phyloP scores from a whole-genome alignment of 2,797 vertebrate genomes.

The Schizopygopsis malacanthus region DNA sequence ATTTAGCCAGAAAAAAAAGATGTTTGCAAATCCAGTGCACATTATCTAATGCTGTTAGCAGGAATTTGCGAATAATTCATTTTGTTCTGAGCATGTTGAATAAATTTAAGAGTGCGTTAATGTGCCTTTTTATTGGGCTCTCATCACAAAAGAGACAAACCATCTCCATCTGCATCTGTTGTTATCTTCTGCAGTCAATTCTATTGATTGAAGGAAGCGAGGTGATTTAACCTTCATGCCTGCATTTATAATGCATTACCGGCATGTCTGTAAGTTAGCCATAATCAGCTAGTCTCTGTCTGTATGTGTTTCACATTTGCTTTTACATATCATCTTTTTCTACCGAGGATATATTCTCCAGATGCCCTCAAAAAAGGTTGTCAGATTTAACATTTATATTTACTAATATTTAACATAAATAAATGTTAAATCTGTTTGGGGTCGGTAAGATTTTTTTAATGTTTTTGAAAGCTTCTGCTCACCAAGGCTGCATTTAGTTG shows the following conservation, averaged over 20 bases:
- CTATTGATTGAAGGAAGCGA: conserved; percentile 25
- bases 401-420: too few species aligned
- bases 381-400: too few species aligned
- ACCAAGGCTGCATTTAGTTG: too few species aligned
- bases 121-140: neutral
- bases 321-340: neutral
- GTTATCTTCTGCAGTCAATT: conserved; percentile 11
- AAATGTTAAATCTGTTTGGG: too few species aligned
- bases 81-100: conserved; percentile 3
- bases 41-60: neutral
- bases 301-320: neutral
- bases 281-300: neutral
- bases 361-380: too few species aligned
- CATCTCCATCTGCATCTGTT: conserved; percentile 1
- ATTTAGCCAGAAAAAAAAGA: neutral
- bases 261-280: neutral
- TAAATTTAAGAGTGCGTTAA: neutral
- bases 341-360: neutral
- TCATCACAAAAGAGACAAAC: neutral
- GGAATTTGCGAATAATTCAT: neutral
- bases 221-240: conserved; percentile 28
- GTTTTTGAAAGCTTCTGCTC: too few species aligned
- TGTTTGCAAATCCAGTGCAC: neutral
- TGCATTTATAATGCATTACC: conserved; percentile 10
- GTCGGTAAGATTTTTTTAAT: too few species aligned